phyloP scores from a whole-genome alignment of 2,113 vertebrate genomes.

The Anolis carolinensis region DNA sequence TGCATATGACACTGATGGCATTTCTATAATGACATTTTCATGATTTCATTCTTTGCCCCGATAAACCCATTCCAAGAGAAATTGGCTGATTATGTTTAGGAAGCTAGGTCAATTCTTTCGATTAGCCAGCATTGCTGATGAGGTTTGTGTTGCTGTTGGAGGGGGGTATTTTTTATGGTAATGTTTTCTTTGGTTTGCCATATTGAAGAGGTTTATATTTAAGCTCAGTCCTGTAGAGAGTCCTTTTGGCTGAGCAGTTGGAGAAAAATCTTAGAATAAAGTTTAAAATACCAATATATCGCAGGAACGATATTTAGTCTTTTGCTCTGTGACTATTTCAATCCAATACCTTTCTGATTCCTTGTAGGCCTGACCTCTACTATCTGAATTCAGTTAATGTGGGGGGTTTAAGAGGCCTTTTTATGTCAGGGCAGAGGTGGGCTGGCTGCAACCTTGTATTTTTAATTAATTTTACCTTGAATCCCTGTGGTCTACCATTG shows the following conservation, averaged over 20 bases:
- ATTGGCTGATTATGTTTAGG: not conserved
- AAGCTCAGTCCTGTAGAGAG: not conserved
- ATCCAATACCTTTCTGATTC: not conserved
- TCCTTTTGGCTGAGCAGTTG: not conserved
- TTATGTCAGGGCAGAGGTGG: not conserved
- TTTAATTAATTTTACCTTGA: not conserved
- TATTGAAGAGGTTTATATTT: not conserved
- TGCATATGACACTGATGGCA: not conserved
- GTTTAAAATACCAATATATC: not conserved
- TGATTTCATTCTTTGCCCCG: not conserved
- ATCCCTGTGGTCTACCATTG: too few species aligned
- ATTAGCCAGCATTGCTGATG: not conserved
- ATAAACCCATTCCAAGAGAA: too few species aligned
- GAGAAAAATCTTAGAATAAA: not conserved
- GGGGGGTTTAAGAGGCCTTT: not conserved
- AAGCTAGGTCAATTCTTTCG: not conserved
- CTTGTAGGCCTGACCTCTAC: not conserved
- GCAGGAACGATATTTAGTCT: not conserved
- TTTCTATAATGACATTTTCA: not conserved
- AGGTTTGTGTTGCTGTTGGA: not conserved
- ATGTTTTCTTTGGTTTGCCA: not conserved
- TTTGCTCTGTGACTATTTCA: not conserved
- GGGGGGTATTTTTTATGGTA: not conserved
- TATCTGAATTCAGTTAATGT: not conserved
- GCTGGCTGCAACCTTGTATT: not conserved